Evolutionary conservation across 2,113 vertebrate genomes (phyloP), one percentile per base, ranked within the genome.

Genomic region (Clarias magur): DNA sequence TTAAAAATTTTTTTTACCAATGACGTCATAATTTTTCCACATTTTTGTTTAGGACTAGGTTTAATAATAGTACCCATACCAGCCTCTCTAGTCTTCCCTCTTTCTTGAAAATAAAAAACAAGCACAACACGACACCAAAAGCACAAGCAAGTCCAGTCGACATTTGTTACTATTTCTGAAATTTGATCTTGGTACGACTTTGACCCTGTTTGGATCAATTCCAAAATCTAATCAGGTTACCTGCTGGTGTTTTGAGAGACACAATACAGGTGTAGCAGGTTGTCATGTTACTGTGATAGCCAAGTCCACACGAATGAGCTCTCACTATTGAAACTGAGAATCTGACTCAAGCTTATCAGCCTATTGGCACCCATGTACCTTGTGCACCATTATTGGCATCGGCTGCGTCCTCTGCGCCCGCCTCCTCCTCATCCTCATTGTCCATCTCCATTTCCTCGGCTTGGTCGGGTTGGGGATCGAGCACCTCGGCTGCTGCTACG

Each of bases 341-440:
- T n/a, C 48, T n/a, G 17, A n/a, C 48, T 25, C 3, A 42, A 16
- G 9, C 16, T 38, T 8, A n/a, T 42, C 34, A 10, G 38, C 6
- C 21, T 25, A 75, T 19, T 34, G 42, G 70, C 17, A 73, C 8
- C 5, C 16, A 63, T 78, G 48, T 42, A 99, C 97, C 98, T 95
- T 97, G 97, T 85, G 95, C 97, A 88, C 96, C 97, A 84, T 98
- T 97, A 90, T 98, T 98, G 88, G 92, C 96, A 75, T 98, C 97
- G 2, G 93, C 98, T 12, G 93, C 97, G 80, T 98, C 98, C 88
- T 98, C 97, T 13, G 95, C 96, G 10, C 95, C 97, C 0, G 96
- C 97, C 2, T 98, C 97, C 3, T 98, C 98, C 68, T 98, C 97
- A 3, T 99, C 97, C 67, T 97, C 97, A 0, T 98, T 97, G 25